Base-by-base conservation (phyloP, 1,140 invertebrate species). In the Psilanteris sp. region DNA sequence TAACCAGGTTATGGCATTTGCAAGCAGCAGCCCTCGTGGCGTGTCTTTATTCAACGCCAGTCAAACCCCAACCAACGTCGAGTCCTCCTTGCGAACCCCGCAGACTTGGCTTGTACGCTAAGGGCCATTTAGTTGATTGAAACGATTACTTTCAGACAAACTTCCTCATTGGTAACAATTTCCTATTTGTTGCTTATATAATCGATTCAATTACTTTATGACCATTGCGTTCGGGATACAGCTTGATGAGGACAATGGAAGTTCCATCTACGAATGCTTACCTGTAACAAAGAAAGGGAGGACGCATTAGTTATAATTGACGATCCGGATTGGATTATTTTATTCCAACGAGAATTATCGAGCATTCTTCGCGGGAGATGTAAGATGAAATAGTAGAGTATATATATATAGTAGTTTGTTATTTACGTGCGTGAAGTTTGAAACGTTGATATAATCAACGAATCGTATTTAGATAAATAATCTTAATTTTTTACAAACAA, bases 1-100 rank as follows among this genome's bases (percentile, higher is more conserved):
- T 77, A 77, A 77, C 74, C 62, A 27, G 74, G 75, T 72, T 72
- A 73, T 70, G 57, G 55, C 66, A 67, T 77, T 77, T 73, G 75
- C 64, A 77, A 72, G 74, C 73, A 71, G 27, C 59, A 71, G 59
- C 73, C 62, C 37, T 64, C 29, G 11, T 64, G 59, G 54, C 54
- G 66, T 67, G 67, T 67, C 73, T 77, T 77, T 55, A 61, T 64
- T 77, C 46, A 41, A 46, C 59, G 52, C 59, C 64, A 39, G 20
- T 44, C 26, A 46, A 46, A 61, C 67, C 74, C 57, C 24, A 57
- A 44, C 57, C 24, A 57, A 44, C 24, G 31, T 52, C 50, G 20
- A 22, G 37, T 4, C 22, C 43, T 71, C 37, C 32, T 61, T 39
- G 44, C 24, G 11, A 43, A 55, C 57, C 44, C 27, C 64, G 41